These are phyloP conservation scores for Troides aeacus DNA, from an alignment of 2,888 invertebrate genomes.

Conservation along the genomic window DNA sequence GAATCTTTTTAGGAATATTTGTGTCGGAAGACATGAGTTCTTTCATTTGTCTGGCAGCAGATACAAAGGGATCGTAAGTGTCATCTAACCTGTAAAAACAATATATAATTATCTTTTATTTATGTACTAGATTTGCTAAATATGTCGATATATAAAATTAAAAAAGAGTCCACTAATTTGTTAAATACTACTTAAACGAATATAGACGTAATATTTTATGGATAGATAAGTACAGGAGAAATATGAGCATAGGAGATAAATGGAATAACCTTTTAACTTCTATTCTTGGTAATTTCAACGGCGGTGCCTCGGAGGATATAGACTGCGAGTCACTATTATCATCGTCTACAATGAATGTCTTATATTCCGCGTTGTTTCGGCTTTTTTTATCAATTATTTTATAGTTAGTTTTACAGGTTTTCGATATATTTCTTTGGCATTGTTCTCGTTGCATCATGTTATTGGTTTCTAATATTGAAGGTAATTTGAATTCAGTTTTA, in stretches of 20 bases:
- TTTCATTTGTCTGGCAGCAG: constrained; percentile 90
- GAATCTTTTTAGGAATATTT: constrained; percentile 69
- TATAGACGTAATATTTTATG: not conserved
- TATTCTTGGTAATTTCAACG: constrained; percentile 70
- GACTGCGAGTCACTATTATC: constrained; percentile 60
- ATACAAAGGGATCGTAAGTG: constrained; percentile 87
- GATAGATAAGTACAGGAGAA: not conserved
- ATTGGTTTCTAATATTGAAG: constrained; percentile 60
- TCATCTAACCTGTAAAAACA: constrained; percentile 71
- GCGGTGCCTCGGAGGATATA: constrained; percentile 61
- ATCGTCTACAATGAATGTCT: constrained; percentile 62
- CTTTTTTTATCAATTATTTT: constrained; percentile 57
- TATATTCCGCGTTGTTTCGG: constrained; percentile 52
- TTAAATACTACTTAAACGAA: not conserved
- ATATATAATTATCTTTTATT: not conserved
- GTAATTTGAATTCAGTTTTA: constrained; percentile 51
- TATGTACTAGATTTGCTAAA: no score
- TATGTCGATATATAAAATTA: not conserved
- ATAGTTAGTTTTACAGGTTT: constrained; percentile 54
- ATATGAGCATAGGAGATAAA: constrained; percentile 5
- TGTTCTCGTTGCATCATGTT: constrained; percentile 47
- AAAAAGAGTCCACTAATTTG: not conserved
- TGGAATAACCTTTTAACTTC: constrained; percentile 62
- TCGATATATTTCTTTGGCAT: constrained; percentile 53
- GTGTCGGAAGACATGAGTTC: constrained; percentile 87